Evolutionary conservation across 2,113 vertebrate species (phyloP), one percentile per base, ranked within the genome.

Genomic region (Balaeniceps rex): DNA sequence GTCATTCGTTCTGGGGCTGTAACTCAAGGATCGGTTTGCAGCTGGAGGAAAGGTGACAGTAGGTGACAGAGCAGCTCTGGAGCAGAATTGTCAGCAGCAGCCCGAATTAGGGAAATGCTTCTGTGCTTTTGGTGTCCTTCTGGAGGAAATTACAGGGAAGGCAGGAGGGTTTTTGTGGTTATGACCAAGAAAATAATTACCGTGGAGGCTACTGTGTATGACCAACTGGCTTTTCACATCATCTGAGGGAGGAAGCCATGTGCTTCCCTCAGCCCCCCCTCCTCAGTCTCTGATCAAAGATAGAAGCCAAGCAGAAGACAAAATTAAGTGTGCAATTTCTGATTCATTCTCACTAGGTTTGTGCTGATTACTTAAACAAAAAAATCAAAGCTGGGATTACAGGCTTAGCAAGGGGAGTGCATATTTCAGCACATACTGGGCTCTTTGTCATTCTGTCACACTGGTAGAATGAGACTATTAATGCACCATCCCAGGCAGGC

Each of bases 391-490:
- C 85, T 90, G 44, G 75, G 83, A 93, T 97, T 97, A 96, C 79
- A 93, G 85, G 90, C 72, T 97, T 95, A 96, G 90, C 64, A 75
- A 94, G 80, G 38, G 88, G 68, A 96, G 88, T 81, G 79, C 95
- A 81, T 96, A 94, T 97, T 97, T 96, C 96, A 92, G 86, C 92
- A 84, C 86, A 92, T 90, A 97, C 79, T 94, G 88, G 55, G 88
- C 60, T 94, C 92, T 97, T 95, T 96, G 95, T 97, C 91, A 92
- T 88, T 92, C 90, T 96, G 90, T 95, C 95, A 93, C 83, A 40
- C 42, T 75, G 83, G 29, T 58, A 88, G 92, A 96, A 95, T 93
- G 71, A 97, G 90, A 94, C 95, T 93, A 96, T 95, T 95, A 95
- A 91, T 87, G 83, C 60, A 68, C 92, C 96, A 96, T 95, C 76